These are phyloP conservation scores for Scytalopus superciliaris DNA, from an alignment of 2,113 vertebrate genomes.

Conservation along the genomic window DNA sequence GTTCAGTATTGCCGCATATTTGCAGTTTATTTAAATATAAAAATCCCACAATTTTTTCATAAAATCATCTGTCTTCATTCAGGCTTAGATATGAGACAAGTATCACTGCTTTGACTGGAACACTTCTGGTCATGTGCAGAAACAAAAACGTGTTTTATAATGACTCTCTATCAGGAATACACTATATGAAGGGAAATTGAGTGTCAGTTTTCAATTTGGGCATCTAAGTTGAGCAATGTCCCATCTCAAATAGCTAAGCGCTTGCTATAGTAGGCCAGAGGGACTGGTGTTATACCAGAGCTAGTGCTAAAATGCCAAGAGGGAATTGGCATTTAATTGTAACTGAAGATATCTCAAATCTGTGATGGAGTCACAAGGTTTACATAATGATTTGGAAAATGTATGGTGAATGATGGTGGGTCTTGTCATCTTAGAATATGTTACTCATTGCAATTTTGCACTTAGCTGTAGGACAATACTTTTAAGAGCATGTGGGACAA, in stretches of 20 bases:
- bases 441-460: not conserved
- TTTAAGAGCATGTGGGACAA: not conserved
- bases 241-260: not conserved
- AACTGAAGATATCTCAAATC: not conserved
- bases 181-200: not conserved
- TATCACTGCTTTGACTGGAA: not conserved
- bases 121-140: not conserved
- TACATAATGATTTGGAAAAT: not conserved
- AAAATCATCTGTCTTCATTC: not conserved
- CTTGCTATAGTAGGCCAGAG: not conserved
- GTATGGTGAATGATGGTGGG: not conserved
- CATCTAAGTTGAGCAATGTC: not conserved
- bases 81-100: not conserved
- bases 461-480: not conserved
- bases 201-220: not conserved
- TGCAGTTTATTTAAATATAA: not conserved
- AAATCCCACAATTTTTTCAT: not conserved
- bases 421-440: not conserved
- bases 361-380: not conserved
- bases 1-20: not conserved
- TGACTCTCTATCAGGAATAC: not conserved
- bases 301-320: not conserved
- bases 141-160: not conserved
- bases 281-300: not conserved
- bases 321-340: not conserved